Evolutionary conservation across 2,113 vertebrate species (phyloP), one percentile per base, ranked within the genome.

Genomic region (Sisor rabdophorus): DNA sequence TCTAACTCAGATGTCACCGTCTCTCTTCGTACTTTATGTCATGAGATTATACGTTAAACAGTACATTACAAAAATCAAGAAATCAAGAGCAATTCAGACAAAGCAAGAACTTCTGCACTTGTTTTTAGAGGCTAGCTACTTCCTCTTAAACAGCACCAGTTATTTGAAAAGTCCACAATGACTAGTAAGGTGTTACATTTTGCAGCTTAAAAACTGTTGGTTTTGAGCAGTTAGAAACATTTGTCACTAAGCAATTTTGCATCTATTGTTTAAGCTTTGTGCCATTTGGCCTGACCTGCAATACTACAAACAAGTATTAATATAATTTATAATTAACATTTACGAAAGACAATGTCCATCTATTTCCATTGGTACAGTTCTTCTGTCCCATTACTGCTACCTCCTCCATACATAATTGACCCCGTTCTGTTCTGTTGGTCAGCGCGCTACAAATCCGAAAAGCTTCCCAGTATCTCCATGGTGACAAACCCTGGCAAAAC

Each of bases 391-490:
- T 78, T 80, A 79, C 80, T 74, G 56, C 60, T 81, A 78, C 60
- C 59, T 78, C 77, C 83, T 88, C 40, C 73, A 47, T 22, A 52
- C 47, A 87, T 79, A 82, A 82, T 84, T 90, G 89, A 91, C 90
- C 90, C 88, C 86, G n/a, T n/a, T 88, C 87, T 84, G 79, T 86
- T 44, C 85, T 82, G 84, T 81, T 83, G 86, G 88, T 89, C 89
- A 88, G 82, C 79, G 47, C 74, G 30, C 60, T 67, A 81, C 84
- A 90, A 92, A 92, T 91, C 91, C 89, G 85, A 88, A 92, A 92
- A 92, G 92, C 92, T 90, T 91, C 88, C 84, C 87, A 82, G 87
- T 87, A 86, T 93, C 87, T 88, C 90, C 90, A 92, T 92, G 88
- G 88, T 70, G 88, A 93, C 90, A 70, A 87, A 83, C 88, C 89